phyloP scores from a whole-genome alignment of 2,888 invertebrate species.

The Polyploca ridens region DNA sequence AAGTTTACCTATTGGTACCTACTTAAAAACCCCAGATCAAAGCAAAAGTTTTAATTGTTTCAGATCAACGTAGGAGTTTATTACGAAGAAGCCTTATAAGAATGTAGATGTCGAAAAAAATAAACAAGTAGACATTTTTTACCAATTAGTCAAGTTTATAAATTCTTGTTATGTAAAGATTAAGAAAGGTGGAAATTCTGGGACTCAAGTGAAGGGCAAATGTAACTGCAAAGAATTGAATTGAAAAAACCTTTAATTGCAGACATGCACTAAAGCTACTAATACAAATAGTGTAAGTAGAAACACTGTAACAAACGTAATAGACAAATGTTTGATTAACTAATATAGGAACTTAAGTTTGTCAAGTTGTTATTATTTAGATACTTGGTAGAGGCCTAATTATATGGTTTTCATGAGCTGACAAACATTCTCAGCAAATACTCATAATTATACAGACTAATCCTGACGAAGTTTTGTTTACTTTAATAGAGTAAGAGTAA shows the following conservation, averaged over 20 bases:
- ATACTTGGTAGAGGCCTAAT: constrained; percentile 16
- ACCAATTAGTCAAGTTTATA: constrained; percentile 72
- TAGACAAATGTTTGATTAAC: constrained; percentile 1
- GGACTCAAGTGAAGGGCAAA: constrained; percentile 72
- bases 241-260: constrained; percentile 5
- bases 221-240: constrained; percentile 9
- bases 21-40: neutral
- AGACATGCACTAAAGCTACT: constrained; percentile 8
- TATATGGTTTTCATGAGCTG: constrained; percentile 13
- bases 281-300: neutral
- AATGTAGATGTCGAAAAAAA: constrained; percentile 73
- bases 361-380: constrained; percentile 13
- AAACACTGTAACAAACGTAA: constrained; percentile 1
- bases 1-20: too few species aligned
- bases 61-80: constrained; percentile 85
- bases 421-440: constrained; percentile 14
- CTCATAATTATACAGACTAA: constrained; percentile 33
- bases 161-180: constrained; percentile 71
- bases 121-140: constrained; percentile 75
- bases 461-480: constrained; percentile 17
- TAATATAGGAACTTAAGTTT: constrained; percentile 9
- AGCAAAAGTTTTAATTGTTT: constrained; percentile 48
- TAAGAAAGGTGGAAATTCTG: constrained; percentile 67
- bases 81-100: constrained; percentile 83
- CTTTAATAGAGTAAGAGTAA: constrained; percentile 32